These are phyloP conservation scores for Zosterops borbonicus DNA, from an alignment of 2,113 vertebrate species.

Conservation along the genomic window DNA sequence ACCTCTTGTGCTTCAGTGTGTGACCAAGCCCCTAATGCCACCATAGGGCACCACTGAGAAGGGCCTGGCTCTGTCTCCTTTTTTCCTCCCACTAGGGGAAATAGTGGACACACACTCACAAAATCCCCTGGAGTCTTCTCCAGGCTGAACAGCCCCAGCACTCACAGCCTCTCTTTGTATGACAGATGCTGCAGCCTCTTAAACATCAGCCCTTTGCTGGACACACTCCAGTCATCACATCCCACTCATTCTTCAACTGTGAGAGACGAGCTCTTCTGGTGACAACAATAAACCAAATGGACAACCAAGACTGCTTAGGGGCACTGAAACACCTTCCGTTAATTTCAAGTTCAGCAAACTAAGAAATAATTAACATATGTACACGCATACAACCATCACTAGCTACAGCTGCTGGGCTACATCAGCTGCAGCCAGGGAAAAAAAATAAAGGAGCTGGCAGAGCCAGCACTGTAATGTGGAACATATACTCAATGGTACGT, in stretches of 20 bases:
- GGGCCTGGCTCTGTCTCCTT: not conserved
- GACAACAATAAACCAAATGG: not conserved
- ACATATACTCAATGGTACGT: fast-evolving
- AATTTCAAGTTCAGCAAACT: not conserved
- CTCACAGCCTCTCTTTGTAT: fast-evolving
- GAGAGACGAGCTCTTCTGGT: not conserved
- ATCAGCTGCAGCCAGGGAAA: not conserved
- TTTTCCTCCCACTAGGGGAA: not conserved
- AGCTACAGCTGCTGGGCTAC: not conserved
- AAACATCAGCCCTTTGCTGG: not conserved
- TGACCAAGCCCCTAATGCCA: no score
- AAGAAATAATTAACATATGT: not conserved
- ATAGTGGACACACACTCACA: not conserved
- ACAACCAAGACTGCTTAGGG: not conserved
- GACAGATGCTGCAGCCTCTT: not conserved
- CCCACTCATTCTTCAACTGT: not conserved
- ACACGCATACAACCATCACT: fast-evolving
- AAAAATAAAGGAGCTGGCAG: not conserved
- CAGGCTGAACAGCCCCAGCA: not conserved
- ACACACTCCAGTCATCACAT: not conserved
- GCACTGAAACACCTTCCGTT: not conserved
- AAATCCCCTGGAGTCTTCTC: not conserved
- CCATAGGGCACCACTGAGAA: not conserved
- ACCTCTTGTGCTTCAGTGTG: not conserved
- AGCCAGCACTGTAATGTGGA: not conserved